These are phyloP conservation scores for Sylvia borin DNA, from an alignment of 2,797 vertebrate genomes.

Conservation along the genomic window DNA sequence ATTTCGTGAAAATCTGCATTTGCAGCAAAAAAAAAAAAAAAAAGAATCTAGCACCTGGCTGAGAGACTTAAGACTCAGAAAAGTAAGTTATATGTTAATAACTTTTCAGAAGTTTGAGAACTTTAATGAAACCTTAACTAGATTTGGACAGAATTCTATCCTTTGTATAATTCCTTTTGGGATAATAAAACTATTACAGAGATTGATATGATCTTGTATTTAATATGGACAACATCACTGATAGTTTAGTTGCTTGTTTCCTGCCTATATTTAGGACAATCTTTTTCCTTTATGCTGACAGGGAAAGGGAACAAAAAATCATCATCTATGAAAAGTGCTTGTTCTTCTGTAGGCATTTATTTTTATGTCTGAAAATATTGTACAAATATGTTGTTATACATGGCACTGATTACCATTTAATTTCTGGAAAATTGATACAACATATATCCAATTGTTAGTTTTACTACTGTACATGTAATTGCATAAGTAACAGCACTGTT, in stretches of 20 bases:
- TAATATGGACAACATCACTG: not conserved
- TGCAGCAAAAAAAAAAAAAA: not conserved
- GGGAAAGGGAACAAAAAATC: not conserved
- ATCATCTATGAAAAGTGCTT: not conserved
- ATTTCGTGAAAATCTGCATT: not conserved
- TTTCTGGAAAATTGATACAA: not conserved
- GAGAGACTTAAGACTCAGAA: not conserved
- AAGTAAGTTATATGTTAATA: not conserved
- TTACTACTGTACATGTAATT: slow-evolving; percentile 46
- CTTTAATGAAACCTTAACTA: not conserved
- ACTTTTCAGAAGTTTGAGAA: not conserved
- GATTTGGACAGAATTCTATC: not conserved
- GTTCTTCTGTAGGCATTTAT: not conserved
- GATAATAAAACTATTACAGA: not conserved
- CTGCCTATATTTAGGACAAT: not conserved
- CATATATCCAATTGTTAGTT: not conserved
- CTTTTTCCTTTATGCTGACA: not conserved
- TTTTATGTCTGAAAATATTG: not conserved
- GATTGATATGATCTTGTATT: not conserved
- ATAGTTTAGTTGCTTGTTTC: not conserved
- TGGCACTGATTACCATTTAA: slow-evolving; percentile 4
- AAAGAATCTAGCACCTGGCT: not conserved
- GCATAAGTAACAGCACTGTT: slow-evolving; percentile 9
- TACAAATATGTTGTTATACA: not conserved
- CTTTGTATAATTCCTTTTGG: not conserved